These are phyloP conservation scores for Mallotus villosus DNA, from an alignment of 2,797 vertebrate species.

Conservation along the genomic window DNA sequence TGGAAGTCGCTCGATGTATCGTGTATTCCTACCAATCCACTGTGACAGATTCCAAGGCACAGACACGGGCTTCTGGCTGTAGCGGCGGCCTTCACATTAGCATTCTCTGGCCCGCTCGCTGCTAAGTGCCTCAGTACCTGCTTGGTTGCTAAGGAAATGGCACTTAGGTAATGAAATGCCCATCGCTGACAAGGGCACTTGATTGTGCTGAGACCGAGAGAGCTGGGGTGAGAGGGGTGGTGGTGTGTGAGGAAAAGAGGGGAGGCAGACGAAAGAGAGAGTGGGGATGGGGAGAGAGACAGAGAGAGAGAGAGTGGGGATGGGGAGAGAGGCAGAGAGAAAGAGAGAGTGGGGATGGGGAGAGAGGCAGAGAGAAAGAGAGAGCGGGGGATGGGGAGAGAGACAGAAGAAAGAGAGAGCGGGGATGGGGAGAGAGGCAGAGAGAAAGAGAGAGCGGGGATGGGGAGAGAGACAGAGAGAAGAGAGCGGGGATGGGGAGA, in stretches of 20 bases:
- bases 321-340: neutral
- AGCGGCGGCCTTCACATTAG: conserved; percentile 43
- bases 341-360: too few relatives aligned
- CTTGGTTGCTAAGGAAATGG: conserved; percentile 64
- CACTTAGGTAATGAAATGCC: conserved; percentile 75
- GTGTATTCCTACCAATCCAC: neutral
- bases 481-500: too few relatives aligned
- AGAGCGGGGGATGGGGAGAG: too few relatives aligned
- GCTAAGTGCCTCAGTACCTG: conserved; percentile 61
- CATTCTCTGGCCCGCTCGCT: conserved; percentile 43
- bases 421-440: neutral
- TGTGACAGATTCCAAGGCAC: neutral
- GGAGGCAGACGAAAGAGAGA: conserved; percentile 18
- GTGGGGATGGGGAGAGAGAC: conserved; percentile 1
- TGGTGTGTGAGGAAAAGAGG: conserved; percentile 17
- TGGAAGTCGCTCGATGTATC: too few relatives aligned
- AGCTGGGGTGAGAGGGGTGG: conserved; percentile 53
- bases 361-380: neutral
- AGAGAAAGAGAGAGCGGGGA: neutral
- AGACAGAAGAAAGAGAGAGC: conserved; percentile 6
- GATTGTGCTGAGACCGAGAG: conserved; percentile 64
- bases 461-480: conserved; percentile 1
- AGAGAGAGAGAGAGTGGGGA: conserved; percentile 3
- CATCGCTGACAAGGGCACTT: conserved; percentile 63
- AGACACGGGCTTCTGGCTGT: conserved; percentile 6